Percentiles rank a stretch among this genome's conserved stretches.
Evolutionary conservation across 2,888 invertebrate genomes (phyloP).

Genomic region (Carterocephalus palaemon): DNA sequence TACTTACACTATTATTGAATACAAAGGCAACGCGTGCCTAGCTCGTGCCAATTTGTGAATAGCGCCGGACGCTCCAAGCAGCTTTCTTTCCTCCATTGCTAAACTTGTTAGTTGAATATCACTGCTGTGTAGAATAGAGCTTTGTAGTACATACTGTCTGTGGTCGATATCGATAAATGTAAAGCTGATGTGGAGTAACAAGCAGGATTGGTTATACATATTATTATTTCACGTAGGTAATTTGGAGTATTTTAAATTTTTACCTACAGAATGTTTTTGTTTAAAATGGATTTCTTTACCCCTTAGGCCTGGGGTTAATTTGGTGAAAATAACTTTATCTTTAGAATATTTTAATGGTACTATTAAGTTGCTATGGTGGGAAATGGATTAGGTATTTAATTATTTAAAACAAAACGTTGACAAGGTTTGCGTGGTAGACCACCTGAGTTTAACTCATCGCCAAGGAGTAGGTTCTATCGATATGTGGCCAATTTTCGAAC

Average conservation of each 20-base stretch:
- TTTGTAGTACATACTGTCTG: conserved; percentile 36
- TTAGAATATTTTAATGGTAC: no score
- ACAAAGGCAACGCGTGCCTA: conserved; percentile 60
- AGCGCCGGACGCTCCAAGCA: conserved; percentile 71
- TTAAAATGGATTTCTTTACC: no score
- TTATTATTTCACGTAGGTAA: conserved; percentile 12
- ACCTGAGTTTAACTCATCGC: no score
- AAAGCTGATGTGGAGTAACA: conserved; percentile 16
- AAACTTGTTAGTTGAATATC: conserved; percentile 73
- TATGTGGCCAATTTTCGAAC: conserved; percentile 24
- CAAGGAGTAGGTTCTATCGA: no score
- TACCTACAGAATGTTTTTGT: no score
- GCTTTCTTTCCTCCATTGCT: conserved; percentile 76
- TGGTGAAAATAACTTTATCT: no score
- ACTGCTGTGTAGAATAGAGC: conserved; percentile 60
- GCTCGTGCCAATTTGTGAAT: conserved; percentile 78
- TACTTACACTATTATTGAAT: conserved; percentile 39
- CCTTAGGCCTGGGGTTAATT: no score
- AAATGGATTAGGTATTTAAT: no score
- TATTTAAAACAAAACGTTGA: no score
- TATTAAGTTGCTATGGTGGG: no score
- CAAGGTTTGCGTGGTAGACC: no score
- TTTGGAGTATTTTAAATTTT: no score
- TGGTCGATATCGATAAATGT: conserved; percentile 46
- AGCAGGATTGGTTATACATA: conserved; percentile 10